These are phyloP conservation scores for Caerostris extrusa DNA, from an alignment of 1,140 invertebrate species.

Conservation along the genomic window DNA sequence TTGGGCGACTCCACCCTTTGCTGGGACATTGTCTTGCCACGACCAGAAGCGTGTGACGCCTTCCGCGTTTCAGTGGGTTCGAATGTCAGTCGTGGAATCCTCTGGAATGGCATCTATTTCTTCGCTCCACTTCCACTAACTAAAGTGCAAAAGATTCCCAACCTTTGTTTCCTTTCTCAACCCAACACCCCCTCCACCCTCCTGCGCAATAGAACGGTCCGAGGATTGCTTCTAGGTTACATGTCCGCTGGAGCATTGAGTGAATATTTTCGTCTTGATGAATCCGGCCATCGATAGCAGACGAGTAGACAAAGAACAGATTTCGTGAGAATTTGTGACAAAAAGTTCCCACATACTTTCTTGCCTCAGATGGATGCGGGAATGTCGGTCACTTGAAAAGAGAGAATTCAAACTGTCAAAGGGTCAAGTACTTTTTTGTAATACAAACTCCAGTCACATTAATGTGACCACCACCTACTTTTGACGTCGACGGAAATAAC, in stretches of 20 bases:
- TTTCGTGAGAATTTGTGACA: neutral
- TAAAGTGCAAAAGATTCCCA: constrained; percentile 34
- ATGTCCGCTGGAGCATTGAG: neutral
- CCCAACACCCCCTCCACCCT: too few species aligned
- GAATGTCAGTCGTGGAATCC: constrained; percentile 9
- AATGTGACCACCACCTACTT: neutral
- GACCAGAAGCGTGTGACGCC: constrained; percentile 6
- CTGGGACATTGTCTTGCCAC: constrained; percentile 14
- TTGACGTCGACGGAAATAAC: neutral
- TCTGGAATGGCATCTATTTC: constrained; percentile 14
- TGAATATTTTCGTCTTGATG: neutral
- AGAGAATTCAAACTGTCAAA: neutral
- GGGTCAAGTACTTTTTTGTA: neutral
- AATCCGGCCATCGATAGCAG: neutral
- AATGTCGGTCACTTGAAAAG: neutral
- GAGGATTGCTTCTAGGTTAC: neutral
- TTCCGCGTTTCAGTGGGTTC: constrained; percentile 49
- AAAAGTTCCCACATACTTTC: neutral
- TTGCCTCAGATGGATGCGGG: neutral
- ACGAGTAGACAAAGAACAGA: neutral
- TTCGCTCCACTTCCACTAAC: constrained; percentile 32
- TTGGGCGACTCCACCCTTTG: constrained; percentile 43
- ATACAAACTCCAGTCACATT: neutral
- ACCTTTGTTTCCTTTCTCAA: neutral
- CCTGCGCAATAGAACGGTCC: too few species aligned